These are phyloP conservation scores for Neoarius graeffei DNA, from an alignment of 2,113 vertebrate species.

Conservation along the genomic window DNA sequence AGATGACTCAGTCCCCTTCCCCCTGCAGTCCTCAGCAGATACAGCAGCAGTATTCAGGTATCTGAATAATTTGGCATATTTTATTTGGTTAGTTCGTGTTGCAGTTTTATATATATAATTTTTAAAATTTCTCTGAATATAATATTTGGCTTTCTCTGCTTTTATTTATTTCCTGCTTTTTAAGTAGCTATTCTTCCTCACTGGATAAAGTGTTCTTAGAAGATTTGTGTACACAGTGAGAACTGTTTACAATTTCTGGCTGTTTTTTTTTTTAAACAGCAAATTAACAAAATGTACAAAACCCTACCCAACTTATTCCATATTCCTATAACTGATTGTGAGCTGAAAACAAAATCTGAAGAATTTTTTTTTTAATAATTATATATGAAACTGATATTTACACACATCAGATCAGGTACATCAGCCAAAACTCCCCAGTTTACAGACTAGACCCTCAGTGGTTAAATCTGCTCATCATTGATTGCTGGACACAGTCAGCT, in stretches of 20 bases:
- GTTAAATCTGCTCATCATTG: neutral
- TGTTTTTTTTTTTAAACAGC: neutral
- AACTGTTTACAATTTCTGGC: neutral
- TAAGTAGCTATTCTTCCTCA: neutral
- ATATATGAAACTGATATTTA: neutral
- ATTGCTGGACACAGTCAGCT: neutral
- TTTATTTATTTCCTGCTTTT: neutral
- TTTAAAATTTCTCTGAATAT: neutral
- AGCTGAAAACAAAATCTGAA: neutral
- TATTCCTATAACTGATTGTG: neutral
- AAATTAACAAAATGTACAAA: neutral
- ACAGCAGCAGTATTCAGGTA: constrained; percentile 98
- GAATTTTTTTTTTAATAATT: neutral
- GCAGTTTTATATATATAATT: neutral
- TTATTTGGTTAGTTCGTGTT: neutral
- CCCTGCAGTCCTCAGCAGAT: constrained; percentile 95
- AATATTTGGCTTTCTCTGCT: neutral
- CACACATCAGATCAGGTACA: neutral
- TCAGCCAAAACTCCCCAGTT: neutral
- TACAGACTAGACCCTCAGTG: neutral
- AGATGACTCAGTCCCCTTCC: constrained; percentile 90
- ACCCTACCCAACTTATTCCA: neutral
- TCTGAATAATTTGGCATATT: constrained; percentile 38
- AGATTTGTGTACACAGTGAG: neutral
- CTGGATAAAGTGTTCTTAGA: neutral